Evolutionary conservation across 2,797 vertebrate genomes (phyloP).

Genomic region (Chaetodon trifasciatus): DNA sequence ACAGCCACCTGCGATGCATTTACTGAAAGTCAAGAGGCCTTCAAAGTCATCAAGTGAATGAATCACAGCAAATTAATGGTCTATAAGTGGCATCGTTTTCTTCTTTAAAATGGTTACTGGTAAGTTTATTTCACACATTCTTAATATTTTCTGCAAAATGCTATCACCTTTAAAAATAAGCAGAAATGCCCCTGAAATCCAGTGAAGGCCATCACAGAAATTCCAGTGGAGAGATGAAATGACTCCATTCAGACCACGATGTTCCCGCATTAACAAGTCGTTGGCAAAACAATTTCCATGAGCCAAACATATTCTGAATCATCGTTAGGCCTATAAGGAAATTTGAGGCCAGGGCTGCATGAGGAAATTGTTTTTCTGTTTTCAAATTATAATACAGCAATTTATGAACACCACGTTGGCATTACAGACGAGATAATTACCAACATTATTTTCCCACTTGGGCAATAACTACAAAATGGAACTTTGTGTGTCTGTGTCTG

Average conservation of each 20-base stretch:
- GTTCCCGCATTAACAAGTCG: constrained; percentile 6
- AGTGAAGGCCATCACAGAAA: not conserved
- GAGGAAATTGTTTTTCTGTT: constrained; percentile 39
- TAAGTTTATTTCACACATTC: constrained; percentile 1
- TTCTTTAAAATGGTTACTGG: not conserved
- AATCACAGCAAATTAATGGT: constrained; percentile 29
- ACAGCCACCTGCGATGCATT: constrained; percentile 1
- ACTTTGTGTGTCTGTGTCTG: not conserved
- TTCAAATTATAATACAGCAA: constrained; percentile 38
- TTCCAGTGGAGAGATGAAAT: not conserved
- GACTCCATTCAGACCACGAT: not conserved
- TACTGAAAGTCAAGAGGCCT: constrained; percentile 28
- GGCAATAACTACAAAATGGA: constrained; percentile 21
- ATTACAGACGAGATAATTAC: constrained; percentile 47
- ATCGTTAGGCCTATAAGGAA: constrained; percentile 23
- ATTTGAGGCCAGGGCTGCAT: constrained; percentile 9
- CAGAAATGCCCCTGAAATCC: not conserved
- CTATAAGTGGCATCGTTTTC: not conserved
- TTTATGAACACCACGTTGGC: constrained; percentile 29
- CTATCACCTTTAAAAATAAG: constrained; percentile 1
- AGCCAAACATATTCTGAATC: constrained; percentile 27
- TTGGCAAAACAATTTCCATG: constrained; percentile 20
- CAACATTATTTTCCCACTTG: constrained; percentile 35
- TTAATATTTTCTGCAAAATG: not conserved
- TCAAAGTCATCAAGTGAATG: constrained; percentile 29